These are phyloP conservation scores for Argentina silus DNA, from an alignment of 2,797 vertebrate genomes.

Conservation along the genomic window DNA sequence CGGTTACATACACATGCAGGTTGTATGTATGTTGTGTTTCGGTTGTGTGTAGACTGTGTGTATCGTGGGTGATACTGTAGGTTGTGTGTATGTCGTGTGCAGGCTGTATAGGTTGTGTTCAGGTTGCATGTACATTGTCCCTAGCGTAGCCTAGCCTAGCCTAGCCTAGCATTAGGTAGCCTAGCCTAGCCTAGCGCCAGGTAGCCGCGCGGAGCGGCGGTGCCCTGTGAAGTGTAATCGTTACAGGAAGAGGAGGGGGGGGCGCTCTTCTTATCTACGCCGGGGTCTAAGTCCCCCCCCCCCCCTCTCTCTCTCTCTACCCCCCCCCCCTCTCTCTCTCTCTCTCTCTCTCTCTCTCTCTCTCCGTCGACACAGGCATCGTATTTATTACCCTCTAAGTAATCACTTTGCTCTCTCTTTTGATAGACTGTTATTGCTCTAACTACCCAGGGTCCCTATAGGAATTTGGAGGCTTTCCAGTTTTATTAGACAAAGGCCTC, in stretches of 20 bases:
- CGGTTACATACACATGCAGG: no score
- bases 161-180: background rate
- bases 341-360: slow-evolving; percentile 53
- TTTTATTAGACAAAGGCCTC: slow-evolving; percentile 82
- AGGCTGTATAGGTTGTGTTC: no score
- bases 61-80: no score
- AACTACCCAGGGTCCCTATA: slow-evolving; percentile 78
- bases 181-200: slow-evolving; percentile 6
- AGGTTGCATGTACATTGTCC: background rate
- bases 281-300: slow-evolving; percentile 36
- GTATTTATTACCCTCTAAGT: slow-evolving; percentile 80
- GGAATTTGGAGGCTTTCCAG: slow-evolving; percentile 81
- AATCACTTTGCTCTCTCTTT: slow-evolving; percentile 82
- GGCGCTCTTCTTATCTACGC: slow-evolving; percentile 45
- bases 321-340: slow-evolving; percentile 53
- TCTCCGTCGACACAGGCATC: slow-evolving; percentile 70
- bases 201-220: background rate
- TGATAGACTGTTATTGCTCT: slow-evolving; percentile 80
- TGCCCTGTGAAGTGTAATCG: slow-evolving; percentile 40
- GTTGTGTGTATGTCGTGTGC: no score
- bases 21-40: no score
- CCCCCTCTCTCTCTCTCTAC: slow-evolving; percentile 44
- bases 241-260: slow-evolving; percentile 41
- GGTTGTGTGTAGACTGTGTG: no score
- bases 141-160: background rate